Evolutionary conservation across 2,888 invertebrate genomes (phyloP).

Genomic region (Neoaliturus tenellus): DNA sequence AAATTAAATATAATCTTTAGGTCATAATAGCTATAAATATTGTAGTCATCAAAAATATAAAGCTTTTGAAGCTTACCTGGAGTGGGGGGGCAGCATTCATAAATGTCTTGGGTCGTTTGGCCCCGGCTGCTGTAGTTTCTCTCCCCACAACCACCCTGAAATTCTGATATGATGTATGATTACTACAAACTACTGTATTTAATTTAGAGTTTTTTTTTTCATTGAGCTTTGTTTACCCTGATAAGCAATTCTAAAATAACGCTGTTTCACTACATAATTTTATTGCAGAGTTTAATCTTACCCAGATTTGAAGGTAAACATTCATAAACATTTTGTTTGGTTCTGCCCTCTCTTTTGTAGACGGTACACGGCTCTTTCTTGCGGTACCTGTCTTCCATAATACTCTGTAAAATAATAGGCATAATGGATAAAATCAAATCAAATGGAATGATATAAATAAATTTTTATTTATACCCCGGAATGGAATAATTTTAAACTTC

Average conservation of each 20-base stretch:
- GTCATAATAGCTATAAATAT: too few relatives aligned
- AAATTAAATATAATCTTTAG: too few relatives aligned
- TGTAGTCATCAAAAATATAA: too few relatives aligned
- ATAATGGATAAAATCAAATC: too few relatives aligned
- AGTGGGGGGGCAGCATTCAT: conserved; percentile 22
- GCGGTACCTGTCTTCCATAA: not conserved
- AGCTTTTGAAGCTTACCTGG: too few relatives aligned
- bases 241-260: not conserved
- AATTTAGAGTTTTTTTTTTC: too few relatives aligned
- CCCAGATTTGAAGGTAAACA: not conserved
- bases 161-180: not conserved
- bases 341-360: conserved; percentile 4
- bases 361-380: not conserved
- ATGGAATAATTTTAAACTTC: too few relatives aligned
- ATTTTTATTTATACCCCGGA: too few relatives aligned
- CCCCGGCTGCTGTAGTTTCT: not conserved
- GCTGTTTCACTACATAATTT: not conserved
- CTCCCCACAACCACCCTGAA: not conserved
- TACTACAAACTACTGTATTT: too few relatives aligned
- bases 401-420: not conserved
- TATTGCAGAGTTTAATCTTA: not conserved
- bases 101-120: not conserved
- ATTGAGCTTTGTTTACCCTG: too few relatives aligned
- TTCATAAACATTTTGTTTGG: conserved; percentile 10
- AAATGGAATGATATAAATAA: too few relatives aligned